Base-by-base conservation (phyloP, 2,888 invertebrate genomes). In the Epistrophe eligans region DNA sequence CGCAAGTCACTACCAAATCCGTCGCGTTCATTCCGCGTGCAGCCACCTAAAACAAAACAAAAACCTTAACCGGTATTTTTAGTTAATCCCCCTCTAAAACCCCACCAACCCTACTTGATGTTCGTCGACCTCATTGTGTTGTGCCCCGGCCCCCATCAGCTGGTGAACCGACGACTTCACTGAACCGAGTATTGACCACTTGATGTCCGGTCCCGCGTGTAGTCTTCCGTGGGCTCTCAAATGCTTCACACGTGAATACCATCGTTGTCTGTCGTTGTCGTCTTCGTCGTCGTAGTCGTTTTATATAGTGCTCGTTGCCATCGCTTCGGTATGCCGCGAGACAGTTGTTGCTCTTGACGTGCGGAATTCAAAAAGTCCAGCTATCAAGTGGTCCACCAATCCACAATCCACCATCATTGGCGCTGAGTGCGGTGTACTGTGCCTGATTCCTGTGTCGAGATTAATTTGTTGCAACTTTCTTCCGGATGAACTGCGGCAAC, bases 161-260 rank as follows among this genome's bases (percentile, higher is more conserved):
- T 79, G 82, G 45, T 62, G 62, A 67, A 72, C 32, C 71, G 71
- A 57, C 62, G 38, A 66, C 66, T 66, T 72, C 52, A 77, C 77
- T 55, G 50, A 79, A 79, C 62, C 57, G 50, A 82, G 70, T 79
- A 19, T 64, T 70, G 70, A 83, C 57, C 87, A 79, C 58, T 87
- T 66, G 79, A 83, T 76, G 83, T 83, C 83, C 77, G 77, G 60
- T 74, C 77, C 81, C 85, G 77, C 82, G 74, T 67, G 79, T 87
- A 87, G 87, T 87, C 87, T 87, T 87, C 79, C 83, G 67, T 79
- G 66, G 79, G 82, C 87, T 62, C 71, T 87, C 76, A 48, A 72
- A 48, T 74, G 87, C 87, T 76, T 66, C 79, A 83, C 79, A 72
- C 72, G 67, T 35, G 50, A 58, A 62, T 38, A 28, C 74, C 66